A percentile compares a stretch with the other conserved stretches of the same genome.
These are phyloP conservation scores for Centropristis striata DNA, from an alignment of 2,113 vertebrate species.

Conservation along the genomic window DNA sequence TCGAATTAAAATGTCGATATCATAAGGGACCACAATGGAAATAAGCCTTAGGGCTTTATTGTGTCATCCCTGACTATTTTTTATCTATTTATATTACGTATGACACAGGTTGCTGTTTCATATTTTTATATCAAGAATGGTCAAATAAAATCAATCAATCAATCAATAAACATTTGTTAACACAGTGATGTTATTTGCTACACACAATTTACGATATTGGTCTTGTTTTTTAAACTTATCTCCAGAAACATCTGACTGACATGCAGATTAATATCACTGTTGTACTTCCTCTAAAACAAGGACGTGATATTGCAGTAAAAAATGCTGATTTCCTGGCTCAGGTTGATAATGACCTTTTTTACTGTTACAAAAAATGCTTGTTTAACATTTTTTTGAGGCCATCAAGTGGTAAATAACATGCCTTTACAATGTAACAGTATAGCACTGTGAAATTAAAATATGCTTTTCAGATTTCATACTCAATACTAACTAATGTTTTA, in stretches of 20 bases:
- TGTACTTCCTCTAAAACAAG: constrained; percentile 32
- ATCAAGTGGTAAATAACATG: not conserved
- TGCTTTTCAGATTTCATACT: not conserved
- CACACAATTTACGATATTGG: too few species aligned
- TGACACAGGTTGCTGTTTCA: too few species aligned
- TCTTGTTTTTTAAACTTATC: too few species aligned
- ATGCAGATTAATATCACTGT: constrained; percentile 11
- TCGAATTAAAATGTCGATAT: too few species aligned
- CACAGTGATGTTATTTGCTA: too few species aligned
- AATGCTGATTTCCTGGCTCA: constrained; percentile 1
- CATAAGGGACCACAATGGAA: too few species aligned
- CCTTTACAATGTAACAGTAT: not conserved
- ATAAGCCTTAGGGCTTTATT: too few species aligned
- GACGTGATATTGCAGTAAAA: constrained; percentile 19
- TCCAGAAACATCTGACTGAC: not conserved
- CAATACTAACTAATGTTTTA: not conserved
- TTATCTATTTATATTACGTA: too few species aligned
- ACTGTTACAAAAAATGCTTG: not conserved
- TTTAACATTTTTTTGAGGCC: not conserved
- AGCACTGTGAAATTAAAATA: not conserved
- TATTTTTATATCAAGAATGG: too few species aligned
- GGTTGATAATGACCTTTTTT: not conserved
- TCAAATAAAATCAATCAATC: too few species aligned
- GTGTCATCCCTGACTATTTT: too few species aligned
- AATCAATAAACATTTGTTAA: too few species aligned